phyloP scores from a whole-genome alignment of 2,113 vertebrate genomes.

The Chamaetylas fuelleborni region DNA sequence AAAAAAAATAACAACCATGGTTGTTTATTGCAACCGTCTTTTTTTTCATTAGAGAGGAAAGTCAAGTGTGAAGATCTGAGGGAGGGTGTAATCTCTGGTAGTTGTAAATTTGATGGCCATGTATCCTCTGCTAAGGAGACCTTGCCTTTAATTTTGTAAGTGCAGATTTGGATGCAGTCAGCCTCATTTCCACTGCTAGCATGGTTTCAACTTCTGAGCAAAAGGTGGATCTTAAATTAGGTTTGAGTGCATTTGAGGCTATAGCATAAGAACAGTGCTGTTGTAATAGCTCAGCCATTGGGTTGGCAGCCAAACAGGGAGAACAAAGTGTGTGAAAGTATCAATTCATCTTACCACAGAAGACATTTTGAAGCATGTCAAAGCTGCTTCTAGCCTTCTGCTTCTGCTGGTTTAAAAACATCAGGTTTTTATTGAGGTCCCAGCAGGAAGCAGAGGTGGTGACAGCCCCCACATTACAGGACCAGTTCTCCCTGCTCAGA shows the following conservation, averaged over 20 bases:
- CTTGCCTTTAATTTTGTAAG: conserved; percentile 34
- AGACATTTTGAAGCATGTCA: neutral
- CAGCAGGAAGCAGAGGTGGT: neutral
- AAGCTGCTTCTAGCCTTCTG: neutral
- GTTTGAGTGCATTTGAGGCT: conserved; percentile 27
- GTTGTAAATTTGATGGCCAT: neutral
- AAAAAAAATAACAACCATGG: neutral
- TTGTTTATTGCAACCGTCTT: neutral
- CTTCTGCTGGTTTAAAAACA: neutral
- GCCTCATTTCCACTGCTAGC: neutral
- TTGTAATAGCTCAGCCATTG: neutral
- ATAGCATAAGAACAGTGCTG: neutral
- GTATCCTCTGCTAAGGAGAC: neutral
- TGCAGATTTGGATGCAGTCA: conserved; percentile 1
- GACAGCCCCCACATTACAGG: no score
- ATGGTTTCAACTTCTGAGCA: neutral
- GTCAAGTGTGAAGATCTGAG: neutral
- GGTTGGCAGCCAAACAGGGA: conserved; percentile 20
- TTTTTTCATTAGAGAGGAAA: neutral
- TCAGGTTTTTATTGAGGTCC: neutral
- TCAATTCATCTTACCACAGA: neutral
- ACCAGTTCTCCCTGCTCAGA: accelerated
- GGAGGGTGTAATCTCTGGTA: neutral
- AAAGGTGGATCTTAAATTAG: conserved; percentile 47
- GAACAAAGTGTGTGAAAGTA: neutral